Conservation (phyloP, 2,888 invertebrate species). For the Cheilosia impressa region DNA sequence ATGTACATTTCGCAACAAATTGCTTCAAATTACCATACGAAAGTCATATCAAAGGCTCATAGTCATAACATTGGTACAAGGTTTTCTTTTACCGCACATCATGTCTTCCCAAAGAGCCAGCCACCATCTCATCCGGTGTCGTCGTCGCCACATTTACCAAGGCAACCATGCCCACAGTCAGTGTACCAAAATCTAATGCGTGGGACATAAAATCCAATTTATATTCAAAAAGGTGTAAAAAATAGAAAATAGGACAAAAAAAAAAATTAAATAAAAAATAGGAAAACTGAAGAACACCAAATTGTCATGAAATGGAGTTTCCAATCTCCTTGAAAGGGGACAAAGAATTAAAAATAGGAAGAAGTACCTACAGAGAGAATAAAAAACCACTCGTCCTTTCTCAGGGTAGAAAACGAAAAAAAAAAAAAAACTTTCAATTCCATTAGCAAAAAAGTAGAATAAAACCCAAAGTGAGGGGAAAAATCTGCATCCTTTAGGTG, state of each 20-base stretch:
- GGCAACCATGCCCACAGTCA: constrained; percentile 50
- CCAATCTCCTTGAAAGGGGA: constrained; percentile 72
- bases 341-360: constrained; percentile 69
- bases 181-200: constrained; percentile 72
- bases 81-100: constrained; percentile 24
- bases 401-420: constrained; percentile 27
- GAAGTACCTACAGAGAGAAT: neutral
- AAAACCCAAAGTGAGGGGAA: constrained; percentile 46
- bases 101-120: constrained; percentile 9
- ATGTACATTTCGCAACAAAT: constrained; percentile 39
- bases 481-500: constrained; percentile 69
- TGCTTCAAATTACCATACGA: constrained; percentile 52
- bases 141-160: constrained; percentile 46
- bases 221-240: constrained; percentile 81
- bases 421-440: constrained; percentile 58
- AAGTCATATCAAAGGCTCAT: constrained; percentile 59
- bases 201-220: constrained; percentile 82
- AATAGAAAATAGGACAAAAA: constrained; percentile 17
- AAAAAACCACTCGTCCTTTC: constrained; percentile 36
- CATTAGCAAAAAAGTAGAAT: constrained; percentile 62
- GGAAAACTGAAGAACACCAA: constrained; percentile 55
- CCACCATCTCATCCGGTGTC: constrained; percentile 9
- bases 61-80: constrained; percentile 17
- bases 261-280: constrained; percentile 6
- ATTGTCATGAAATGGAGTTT: constrained; percentile 75